Conservation (phyloP, 1,140 invertebrate species). For the Camponotus vicinus region DNA sequence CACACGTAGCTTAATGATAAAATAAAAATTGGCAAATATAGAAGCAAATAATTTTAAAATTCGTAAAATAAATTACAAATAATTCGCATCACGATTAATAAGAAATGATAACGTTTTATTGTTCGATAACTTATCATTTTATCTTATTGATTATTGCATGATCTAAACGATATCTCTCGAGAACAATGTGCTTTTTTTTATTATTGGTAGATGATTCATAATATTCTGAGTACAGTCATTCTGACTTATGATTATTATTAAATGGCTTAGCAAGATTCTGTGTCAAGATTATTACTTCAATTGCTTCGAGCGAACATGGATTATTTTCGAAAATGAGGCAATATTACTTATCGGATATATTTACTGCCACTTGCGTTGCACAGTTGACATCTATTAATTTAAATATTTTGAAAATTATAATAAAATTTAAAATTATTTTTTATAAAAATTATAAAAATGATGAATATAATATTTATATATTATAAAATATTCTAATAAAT, state of each 20-base stretch:
- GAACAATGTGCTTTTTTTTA: conserved; percentile 1
- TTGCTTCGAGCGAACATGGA: background rate
- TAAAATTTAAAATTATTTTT: background rate
- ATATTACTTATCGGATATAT: background rate
- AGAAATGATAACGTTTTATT: conserved; percentile 16
- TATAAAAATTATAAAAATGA: background rate
- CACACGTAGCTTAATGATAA: background rate
- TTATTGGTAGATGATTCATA: background rate
- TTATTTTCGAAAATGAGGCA: background rate
- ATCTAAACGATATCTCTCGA: background rate
- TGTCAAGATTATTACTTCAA: background rate
- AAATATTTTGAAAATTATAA: background rate
- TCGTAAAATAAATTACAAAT: background rate
- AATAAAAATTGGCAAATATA: background rate
- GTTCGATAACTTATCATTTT: conserved; percentile 50
- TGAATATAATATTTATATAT: background rate
- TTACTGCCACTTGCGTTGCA: background rate
- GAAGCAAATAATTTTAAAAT: background rate
- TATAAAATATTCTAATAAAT: background rate
- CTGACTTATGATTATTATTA: conserved; percentile 2
- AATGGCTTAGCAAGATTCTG: conserved; percentile 16
- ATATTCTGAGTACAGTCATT: conserved; percentile 6
- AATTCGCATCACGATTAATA: background rate
- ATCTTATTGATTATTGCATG: conserved; percentile 21
- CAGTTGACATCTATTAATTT: background rate